A percentile compares a stretch with the other conserved stretches of the same genome.
Conservation (phyloP, 2,888 invertebrate genomes). For the Nephrotoma guestfalica region DNA sequence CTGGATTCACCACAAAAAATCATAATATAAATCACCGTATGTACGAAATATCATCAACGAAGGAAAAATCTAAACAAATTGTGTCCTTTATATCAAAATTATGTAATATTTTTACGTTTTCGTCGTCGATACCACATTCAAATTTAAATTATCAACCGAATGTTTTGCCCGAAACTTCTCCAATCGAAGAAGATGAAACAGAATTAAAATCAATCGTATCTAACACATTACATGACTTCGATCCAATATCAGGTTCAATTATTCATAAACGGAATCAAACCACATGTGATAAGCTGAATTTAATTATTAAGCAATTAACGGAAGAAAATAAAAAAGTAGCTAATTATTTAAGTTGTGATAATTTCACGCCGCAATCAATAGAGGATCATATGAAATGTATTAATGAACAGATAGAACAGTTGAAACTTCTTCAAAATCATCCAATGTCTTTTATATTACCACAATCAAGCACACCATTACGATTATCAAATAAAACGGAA, state of each 20-base stretch:
- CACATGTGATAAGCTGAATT: constrained; percentile 4
- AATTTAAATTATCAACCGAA: neutral
- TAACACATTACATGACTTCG: neutral
- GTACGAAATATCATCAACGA: constrained; percentile 27
- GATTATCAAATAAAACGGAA: constrained; percentile 8
- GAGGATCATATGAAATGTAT: constrained; percentile 25
- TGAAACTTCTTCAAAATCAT: constrained; percentile 14
- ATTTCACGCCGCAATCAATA: constrained; percentile 16
- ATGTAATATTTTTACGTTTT: neutral
- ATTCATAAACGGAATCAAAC: constrained; percentile 7
- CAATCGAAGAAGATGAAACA: neutral
- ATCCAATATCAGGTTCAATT: neutral
- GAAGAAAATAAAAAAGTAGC: constrained; percentile 8
- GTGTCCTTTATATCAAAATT: neutral
- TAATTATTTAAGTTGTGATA: neutral
- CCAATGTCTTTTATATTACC: constrained; percentile 14
- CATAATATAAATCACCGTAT: constrained; percentile 26
- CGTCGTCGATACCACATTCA: neutral
- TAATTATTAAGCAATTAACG: constrained; percentile 7
- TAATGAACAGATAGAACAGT: constrained; percentile 22
- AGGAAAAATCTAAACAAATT: neutral
- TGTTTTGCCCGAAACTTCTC: neutral
- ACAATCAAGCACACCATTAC: constrained; percentile 28
- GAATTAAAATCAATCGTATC: neutral
- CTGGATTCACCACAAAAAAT: constrained; percentile 21